phyloP scores from a whole-genome alignment of 2,113 vertebrate genomes.

The Etheostoma spectabile region DNA sequence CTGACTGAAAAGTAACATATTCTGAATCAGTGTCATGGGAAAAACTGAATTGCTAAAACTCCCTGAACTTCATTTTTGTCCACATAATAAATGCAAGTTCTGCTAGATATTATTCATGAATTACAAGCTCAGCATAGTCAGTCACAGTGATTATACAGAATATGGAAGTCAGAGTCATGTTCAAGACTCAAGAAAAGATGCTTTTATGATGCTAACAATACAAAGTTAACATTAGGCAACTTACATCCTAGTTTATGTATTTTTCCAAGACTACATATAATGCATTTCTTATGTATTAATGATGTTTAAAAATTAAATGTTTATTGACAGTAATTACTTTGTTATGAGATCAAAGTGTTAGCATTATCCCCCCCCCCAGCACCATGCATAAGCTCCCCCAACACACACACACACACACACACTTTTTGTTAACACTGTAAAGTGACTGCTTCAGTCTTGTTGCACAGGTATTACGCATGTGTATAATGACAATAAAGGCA shows the following conservation, averaged over 20 bases:
- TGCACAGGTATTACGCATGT: too few species aligned
- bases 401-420: background rate
- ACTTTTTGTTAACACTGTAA: background rate
- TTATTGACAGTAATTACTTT: background rate
- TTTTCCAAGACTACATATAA: background rate
- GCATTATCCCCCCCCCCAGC: background rate
- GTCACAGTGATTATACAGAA: background rate
- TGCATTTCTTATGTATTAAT: background rate
- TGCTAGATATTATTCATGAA: background rate
- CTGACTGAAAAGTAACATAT: slow-evolving; percentile 44
- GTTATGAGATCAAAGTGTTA: background rate
- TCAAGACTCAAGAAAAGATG: background rate
- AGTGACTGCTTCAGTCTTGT: too few species aligned
- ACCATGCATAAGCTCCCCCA: too few species aligned
- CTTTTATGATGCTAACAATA: background rate
- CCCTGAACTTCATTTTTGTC: slow-evolving; percentile 18
- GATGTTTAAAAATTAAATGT: background rate
- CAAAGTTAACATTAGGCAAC: background rate
- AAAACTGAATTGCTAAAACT: slow-evolving; percentile 29
- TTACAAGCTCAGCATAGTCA: slow-evolving; percentile 20
- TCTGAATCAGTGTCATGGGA: slow-evolving; percentile 48
- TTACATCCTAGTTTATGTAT: background rate
- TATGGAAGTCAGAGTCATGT: background rate
- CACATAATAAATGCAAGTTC: slow-evolving; percentile 20
- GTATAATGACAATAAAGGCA: too few species aligned